A percentile compares a stretch with the other conserved stretches of the same genome.
Evolutionary conservation across 2,113 vertebrate species (phyloP).

Genomic region (Menura novaehollandiae): DNA sequence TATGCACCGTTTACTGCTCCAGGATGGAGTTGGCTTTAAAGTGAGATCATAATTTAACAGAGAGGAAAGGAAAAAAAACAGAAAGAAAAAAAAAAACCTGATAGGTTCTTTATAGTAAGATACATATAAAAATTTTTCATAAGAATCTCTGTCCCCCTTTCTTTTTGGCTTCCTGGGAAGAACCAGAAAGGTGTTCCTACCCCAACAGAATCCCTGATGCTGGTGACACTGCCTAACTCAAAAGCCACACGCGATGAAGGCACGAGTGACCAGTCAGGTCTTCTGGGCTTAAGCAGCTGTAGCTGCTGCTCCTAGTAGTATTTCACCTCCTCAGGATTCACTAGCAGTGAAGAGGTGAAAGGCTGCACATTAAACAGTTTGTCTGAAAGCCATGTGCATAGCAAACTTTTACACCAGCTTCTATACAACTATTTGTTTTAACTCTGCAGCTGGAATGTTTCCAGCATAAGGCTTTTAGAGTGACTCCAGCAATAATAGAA

Average conservation of each 20-base stretch:
- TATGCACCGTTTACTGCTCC: constrained; percentile 60
- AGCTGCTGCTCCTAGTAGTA: constrained; percentile 41
- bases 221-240: constrained; percentile 68
- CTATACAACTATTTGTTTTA: constrained; percentile 67
- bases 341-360: constrained; percentile 73
- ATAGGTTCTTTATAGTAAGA: constrained; percentile 69
- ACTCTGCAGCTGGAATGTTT: constrained; percentile 73
- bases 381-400: constrained; percentile 69
- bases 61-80: not conserved
- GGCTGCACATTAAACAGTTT: constrained; percentile 72
- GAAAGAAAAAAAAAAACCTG: not conserved
- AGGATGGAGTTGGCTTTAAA: constrained; percentile 68
- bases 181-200: constrained; percentile 59
- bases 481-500: constrained; percentile 80
- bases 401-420: constrained; percentile 69
- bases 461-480: constrained; percentile 79
- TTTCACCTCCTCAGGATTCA: constrained; percentile 67
- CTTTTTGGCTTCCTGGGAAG: constrained; percentile 67
- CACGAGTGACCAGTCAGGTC: constrained; percentile 65
- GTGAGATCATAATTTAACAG: constrained; percentile 65
- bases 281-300: constrained; percentile 62
- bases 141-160: constrained; percentile 69
- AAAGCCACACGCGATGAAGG: constrained; percentile 70
- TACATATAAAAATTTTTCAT: constrained; percentile 71
- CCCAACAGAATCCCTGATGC: constrained; percentile 67